Percentiles rank a stretch among this genome's conserved stretches.
Evolutionary conservation across 1,140 invertebrate genomes (phyloP).

Genomic region (Kradibia gibbosae): DNA sequence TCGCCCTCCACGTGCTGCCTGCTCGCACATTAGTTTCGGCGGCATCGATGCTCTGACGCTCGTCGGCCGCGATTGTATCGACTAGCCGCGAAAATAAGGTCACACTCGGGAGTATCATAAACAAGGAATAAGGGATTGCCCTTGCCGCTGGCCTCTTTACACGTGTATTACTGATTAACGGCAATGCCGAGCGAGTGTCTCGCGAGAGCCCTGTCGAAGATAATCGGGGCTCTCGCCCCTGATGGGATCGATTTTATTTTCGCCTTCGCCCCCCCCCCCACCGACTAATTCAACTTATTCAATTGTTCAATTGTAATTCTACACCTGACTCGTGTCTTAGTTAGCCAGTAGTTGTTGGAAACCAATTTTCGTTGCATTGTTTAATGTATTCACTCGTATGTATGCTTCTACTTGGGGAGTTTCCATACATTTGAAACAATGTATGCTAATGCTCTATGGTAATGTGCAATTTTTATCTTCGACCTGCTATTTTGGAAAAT

Average conservation of each 20-base stretch:
- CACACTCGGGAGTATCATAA: background rate
- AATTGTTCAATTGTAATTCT: background rate
- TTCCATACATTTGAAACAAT: constrained; percentile 9
- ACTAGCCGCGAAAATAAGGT: background rate
- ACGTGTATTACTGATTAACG: constrained; percentile 17
- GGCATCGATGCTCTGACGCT: too few relatives aligned
- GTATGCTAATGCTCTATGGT: background rate
- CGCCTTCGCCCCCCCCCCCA: background rate
- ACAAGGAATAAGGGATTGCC: constrained; percentile 1
- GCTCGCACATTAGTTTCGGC: too few relatives aligned
- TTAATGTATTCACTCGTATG: constrained; percentile 3
- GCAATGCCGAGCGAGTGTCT: background rate
- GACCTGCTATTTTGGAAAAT: background rate
- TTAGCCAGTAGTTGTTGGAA: background rate
- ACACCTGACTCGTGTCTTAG: background rate
- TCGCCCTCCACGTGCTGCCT: too few relatives aligned
- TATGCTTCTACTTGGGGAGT: background rate
- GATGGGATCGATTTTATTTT: background rate
- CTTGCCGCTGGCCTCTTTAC: background rate
- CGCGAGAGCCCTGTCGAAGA: background rate
- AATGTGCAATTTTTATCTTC: background rate
- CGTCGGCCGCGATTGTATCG: background rate
- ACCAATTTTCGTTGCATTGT: background rate
- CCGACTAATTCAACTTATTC: background rate
- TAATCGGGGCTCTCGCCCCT: background rate